These are phyloP conservation scores for Spodoptera litura DNA, from an alignment of 1,140 invertebrate genomes.

Conservation along the genomic window DNA sequence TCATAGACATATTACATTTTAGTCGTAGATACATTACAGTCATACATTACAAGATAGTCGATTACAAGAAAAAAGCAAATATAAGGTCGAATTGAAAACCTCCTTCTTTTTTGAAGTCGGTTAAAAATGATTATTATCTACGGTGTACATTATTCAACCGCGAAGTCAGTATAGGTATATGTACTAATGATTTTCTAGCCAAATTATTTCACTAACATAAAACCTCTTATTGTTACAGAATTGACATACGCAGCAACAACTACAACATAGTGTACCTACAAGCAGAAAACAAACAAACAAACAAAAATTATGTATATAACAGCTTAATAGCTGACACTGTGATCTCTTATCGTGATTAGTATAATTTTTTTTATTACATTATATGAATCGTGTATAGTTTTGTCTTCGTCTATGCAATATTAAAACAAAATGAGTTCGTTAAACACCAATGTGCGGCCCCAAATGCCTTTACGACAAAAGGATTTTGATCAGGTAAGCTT, in stretches of 20 bases:
- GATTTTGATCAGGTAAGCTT: conserved; percentile 92
- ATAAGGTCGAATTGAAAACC: no score
- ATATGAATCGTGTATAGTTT: conserved; percentile 55
- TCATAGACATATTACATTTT: no score
- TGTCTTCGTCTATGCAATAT: conserved; percentile 52
- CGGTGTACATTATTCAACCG: no score
- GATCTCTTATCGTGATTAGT: conserved; percentile 72
- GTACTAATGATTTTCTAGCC: no score
- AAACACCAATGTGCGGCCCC: conserved; percentile 61
- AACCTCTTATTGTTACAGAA: conserved; percentile 61
- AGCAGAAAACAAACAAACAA: conserved; percentile 47
- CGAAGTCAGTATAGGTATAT: no score
- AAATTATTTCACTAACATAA: no score
- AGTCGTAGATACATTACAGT: no score
- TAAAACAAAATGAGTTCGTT: conserved; percentile 66
- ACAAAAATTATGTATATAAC: conserved; percentile 75
- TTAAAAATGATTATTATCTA: no score
- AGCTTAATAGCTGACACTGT: conserved; percentile 57
- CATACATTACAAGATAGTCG: no score
- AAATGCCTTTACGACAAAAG: conserved; percentile 91
- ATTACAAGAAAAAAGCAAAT: no score
- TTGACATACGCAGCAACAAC: conserved; percentile 54
- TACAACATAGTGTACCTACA: conserved; percentile 49
- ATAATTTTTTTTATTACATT: conserved; percentile 61
- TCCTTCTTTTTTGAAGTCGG: no score